Evolutionary conservation across 2,888 invertebrate species (phyloP).

Genomic region (Chirona hameri): DNA sequence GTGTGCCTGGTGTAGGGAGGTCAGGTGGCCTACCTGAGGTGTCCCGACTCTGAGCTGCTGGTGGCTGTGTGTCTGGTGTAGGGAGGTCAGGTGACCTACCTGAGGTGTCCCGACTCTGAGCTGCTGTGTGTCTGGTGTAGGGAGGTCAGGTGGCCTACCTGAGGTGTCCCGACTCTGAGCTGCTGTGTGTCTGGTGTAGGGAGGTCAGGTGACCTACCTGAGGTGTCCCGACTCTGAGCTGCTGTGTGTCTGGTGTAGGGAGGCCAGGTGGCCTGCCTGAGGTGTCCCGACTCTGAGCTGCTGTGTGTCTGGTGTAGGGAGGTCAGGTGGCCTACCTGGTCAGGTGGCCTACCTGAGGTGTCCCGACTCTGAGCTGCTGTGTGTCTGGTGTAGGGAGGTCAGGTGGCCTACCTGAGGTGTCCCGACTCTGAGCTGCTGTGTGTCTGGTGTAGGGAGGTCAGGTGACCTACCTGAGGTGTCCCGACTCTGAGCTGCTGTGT

Average conservation of each 20-base stretch:
- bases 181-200: too few species aligned
- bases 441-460: too few species aligned
- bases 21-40: background rate
- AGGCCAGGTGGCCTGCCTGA: background rate
- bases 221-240: background rate
- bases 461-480: background rate
- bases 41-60: slow-evolving; percentile 26
- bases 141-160: background rate
- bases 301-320: too few species aligned
- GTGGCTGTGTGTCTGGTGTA: slow-evolving; percentile 3
- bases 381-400: too few species aligned
- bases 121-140: too few species aligned
- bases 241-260: too few species aligned
- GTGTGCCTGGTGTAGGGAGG: too few species aligned
- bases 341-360: background rate
- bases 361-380: slow-evolving; percentile 26
- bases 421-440: background rate
- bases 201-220: background rate
- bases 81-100: background rate
- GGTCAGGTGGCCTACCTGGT: background rate
- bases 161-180: slow-evolving; percentile 24
- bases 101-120: background rate
- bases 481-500: slow-evolving; percentile 28
- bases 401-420: background rate
- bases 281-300: slow-evolving; percentile 25